phyloP scores from a whole-genome alignment of 2,888 invertebrate species.

The Heliothis peltigera region DNA sequence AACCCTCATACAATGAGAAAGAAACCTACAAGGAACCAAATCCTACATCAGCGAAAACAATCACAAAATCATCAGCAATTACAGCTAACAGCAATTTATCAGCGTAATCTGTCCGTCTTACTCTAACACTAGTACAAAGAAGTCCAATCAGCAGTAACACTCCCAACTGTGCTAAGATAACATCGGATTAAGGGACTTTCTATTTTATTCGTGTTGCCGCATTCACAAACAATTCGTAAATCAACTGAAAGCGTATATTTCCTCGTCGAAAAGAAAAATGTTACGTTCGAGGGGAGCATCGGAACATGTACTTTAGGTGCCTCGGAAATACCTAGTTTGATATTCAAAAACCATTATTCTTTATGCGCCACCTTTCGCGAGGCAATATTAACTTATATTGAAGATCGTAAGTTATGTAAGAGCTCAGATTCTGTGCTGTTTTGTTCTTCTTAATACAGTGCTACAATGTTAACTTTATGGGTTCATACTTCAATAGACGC shows the following conservation, averaged over 20 bases:
- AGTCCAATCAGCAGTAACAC: slow-evolving; percentile 54
- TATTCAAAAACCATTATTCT: slow-evolving; percentile 70
- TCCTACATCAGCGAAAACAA: slow-evolving; percentile 21
- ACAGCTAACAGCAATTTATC: slow-evolving; percentile 44
- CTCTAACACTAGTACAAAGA: slow-evolving; percentile 35
- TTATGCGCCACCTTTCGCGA: slow-evolving; percentile 60
- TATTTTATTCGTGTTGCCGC: slow-evolving; percentile 53
- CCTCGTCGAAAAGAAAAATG: slow-evolving; percentile 69
- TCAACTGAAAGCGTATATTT: slow-evolving; percentile 59
- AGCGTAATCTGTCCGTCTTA: slow-evolving; percentile 37
- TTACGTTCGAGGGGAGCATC: slow-evolving; percentile 65
- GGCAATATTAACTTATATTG: slow-evolving; percentile 66
- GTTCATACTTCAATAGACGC: slow-evolving; percentile 33
- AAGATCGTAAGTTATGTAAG: slow-evolving; percentile 55
- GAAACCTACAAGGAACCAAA: neutral
- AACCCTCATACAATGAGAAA: slow-evolving; percentile 1
- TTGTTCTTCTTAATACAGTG: slow-evolving; percentile 42
- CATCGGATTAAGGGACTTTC: slow-evolving; percentile 34
- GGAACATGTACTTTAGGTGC: slow-evolving; percentile 60
- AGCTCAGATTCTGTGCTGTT: slow-evolving; percentile 31
- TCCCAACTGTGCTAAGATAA: slow-evolving; percentile 36
- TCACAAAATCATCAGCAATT: slow-evolving; percentile 47
- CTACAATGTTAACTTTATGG: slow-evolving; percentile 44
- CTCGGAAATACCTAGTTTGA: slow-evolving; percentile 61
- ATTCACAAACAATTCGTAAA: slow-evolving; percentile 63